These are phyloP conservation scores for Lochmaea capreae DNA, from an alignment of 2,888 invertebrate genomes.

Conservation along the genomic window DNA sequence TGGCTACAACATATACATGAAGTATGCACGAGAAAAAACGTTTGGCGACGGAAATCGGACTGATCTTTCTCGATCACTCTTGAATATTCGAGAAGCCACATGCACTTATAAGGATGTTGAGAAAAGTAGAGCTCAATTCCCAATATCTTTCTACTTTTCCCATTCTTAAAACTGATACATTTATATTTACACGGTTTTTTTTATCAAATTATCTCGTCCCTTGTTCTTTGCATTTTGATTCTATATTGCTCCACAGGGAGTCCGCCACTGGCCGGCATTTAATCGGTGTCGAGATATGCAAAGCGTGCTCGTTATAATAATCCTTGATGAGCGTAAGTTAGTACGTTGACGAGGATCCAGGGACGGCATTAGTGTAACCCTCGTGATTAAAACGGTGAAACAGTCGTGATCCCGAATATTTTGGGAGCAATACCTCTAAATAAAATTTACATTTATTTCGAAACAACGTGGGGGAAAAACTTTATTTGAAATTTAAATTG, in stretches of 20 bases:
- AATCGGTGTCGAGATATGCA: conserved; percentile 65
- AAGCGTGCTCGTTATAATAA: conserved; percentile 65
- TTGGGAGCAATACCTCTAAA: conserved; percentile 2
- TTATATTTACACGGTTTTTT: no score
- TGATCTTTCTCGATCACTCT: no score
- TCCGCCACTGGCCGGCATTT: conserved; percentile 48
- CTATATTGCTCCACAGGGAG: conserved; percentile 15
- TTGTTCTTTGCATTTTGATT: conserved; percentile 13
- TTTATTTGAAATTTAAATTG: no score
- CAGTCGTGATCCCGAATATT: conserved; percentile 32
- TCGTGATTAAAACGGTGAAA: conserved; percentile 41
- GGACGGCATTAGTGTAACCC: conserved; percentile 51
- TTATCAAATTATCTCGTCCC: neutral
- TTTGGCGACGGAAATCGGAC: no score
- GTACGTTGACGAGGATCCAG: conserved; percentile 47
- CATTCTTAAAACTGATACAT: no score
- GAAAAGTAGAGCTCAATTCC: no score
- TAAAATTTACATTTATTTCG: conserved; percentile 11
- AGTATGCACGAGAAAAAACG: no score
- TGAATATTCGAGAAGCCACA: no score
- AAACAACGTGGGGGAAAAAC: neutral
- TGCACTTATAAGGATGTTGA: no score
- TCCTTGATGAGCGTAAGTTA: conserved; percentile 65
- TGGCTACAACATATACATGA: no score
- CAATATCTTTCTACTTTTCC: no score